These are phyloP conservation scores for Anhinga rufa DNA, from an alignment of 2,113 vertebrate genomes.

Conservation along the genomic window DNA sequence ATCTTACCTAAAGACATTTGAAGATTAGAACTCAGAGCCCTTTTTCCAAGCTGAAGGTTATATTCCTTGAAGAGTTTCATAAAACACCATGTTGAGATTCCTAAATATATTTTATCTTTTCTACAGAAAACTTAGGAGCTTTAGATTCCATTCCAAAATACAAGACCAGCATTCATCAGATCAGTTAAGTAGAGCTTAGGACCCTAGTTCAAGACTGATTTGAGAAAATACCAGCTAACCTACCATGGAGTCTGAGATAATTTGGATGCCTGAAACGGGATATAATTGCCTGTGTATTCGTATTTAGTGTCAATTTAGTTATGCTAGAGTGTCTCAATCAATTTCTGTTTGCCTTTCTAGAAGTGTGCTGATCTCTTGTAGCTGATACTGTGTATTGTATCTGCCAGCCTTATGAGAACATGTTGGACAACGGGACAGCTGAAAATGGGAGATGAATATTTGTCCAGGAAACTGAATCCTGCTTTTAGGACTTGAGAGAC, in stretches of 20 bases:
- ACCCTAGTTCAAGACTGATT: background rate
- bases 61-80: background rate
- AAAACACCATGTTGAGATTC: background rate
- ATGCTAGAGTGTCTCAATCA: background rate
- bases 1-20: background rate
- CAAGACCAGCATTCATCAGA: background rate
- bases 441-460: background rate
- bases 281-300: background rate
- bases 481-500: background rate
- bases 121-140: background rate
- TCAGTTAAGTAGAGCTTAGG: background rate
- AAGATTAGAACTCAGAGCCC: background rate
- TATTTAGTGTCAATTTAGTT: background rate
- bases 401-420: background rate
- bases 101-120: background rate
- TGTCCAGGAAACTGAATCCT: background rate
- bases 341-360: background rate
- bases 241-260: background rate
- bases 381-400: background rate
- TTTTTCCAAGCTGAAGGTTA: background rate
- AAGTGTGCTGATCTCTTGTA: background rate
- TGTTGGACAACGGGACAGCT: background rate
- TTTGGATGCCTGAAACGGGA: background rate
- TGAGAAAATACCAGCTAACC: background rate
- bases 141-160: background rate